phyloP scores from a whole-genome alignment of 2,797 vertebrate species.

The Halcyon badia region DNA sequence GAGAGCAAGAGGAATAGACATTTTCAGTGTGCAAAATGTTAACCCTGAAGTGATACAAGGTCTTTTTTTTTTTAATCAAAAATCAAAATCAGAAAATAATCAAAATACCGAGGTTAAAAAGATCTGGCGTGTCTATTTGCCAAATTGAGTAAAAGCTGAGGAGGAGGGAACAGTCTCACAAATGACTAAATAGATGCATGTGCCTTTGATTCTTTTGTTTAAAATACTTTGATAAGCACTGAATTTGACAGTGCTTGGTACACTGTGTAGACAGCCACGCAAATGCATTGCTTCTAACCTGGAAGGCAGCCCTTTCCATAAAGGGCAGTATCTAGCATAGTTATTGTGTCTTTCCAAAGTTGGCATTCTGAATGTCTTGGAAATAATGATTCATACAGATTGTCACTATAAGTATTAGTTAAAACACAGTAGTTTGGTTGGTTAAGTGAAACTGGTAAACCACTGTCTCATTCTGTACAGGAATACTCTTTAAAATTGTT shows the following conservation, averaged over 20 bases:
- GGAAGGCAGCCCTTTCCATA: not conserved
- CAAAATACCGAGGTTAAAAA: not conserved
- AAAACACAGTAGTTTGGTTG: not conserved
- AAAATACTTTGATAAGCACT: not conserved
- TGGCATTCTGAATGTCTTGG: not conserved
- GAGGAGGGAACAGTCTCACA: not conserved
- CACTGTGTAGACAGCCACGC: fast-evolving
- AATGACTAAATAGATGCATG: not conserved
- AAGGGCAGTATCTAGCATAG: not conserved
- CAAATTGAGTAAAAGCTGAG: not conserved
- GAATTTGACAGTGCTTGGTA: not conserved
- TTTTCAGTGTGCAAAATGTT: not conserved
- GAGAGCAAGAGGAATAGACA: not conserved
- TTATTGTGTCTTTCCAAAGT: not conserved
- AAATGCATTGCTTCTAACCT: not conserved
- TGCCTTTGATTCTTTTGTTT: not conserved
- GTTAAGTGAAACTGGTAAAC: not conserved
- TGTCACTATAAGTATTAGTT: not conserved
- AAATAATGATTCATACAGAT: not conserved
- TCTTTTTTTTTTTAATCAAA: not conserved
- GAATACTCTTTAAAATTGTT: not conserved
- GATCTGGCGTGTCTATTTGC: not conserved
- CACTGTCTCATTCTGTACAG: not conserved
- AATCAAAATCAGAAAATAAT: not conserved
- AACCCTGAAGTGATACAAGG: not conserved